These are phyloP conservation scores for Euleptes europaea DNA, from an alignment of 2,113 vertebrate species.

Conservation along the genomic window DNA sequence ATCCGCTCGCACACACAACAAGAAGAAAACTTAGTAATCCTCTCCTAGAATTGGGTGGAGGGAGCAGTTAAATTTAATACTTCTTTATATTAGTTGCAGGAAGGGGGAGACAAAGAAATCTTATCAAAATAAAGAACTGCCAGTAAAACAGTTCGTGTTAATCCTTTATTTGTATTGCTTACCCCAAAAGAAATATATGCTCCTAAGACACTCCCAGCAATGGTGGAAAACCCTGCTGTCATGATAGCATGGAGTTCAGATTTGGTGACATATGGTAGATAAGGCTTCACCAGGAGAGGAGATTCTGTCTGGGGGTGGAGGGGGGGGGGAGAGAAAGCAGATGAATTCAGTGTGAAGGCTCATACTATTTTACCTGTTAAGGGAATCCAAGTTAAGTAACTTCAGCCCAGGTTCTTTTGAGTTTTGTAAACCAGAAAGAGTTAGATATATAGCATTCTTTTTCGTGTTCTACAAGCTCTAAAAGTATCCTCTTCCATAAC, in stretches of 20 bases:
- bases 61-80: not conserved
- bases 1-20: no score
- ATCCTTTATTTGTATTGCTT: slow-evolving; percentile 49
- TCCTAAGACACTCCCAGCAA: slow-evolving; percentile 84
- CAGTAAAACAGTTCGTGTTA: not conserved
- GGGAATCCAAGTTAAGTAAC: no score
- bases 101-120: not conserved
- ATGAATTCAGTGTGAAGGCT: not conserved
- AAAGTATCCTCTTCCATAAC: no score
- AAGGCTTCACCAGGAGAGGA: slow-evolving; percentile 81
- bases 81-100: not conserved
- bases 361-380: not conserved
- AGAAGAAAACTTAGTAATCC: not conserved
- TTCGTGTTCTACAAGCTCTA: not conserved
- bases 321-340: slow-evolving; percentile 7
- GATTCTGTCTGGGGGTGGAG: slow-evolving; percentile 81
- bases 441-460: not conserved
- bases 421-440: not conserved
- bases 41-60: not conserved
- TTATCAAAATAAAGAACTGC: not conserved
- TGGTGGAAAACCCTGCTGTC: slow-evolving; percentile 85
- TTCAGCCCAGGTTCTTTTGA: not conserved
- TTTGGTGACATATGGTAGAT: slow-evolving; percentile 76
- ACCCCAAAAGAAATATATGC: slow-evolving; percentile 89
- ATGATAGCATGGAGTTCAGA: slow-evolving; percentile 89